phyloP scores from a whole-genome alignment of 2,113 vertebrate genomes.

The Ammodytes dubius region DNA sequence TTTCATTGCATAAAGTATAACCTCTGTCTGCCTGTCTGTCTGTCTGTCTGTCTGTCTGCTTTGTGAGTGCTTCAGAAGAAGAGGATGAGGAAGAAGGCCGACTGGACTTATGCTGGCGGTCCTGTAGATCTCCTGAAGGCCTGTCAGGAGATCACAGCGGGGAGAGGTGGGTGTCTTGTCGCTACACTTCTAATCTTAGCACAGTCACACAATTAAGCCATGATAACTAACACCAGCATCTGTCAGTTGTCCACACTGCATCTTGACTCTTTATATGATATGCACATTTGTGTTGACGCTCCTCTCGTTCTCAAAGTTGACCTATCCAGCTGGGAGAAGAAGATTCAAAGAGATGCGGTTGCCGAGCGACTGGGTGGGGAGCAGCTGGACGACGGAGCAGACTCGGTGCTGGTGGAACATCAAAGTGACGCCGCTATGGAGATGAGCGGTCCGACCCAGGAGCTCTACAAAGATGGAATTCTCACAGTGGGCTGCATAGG shows the following conservation, averaged over 20 bases:
- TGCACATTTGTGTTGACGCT: not conserved
- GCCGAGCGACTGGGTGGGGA: slow-evolving; percentile 83
- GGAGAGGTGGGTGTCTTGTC: slow-evolving; percentile 83
- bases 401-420: slow-evolving; percentile 86
- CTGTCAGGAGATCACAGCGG: slow-evolving; percentile 90
- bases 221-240: not conserved
- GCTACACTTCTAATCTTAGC: not conserved
- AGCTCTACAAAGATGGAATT: slow-evolving; percentile 92
- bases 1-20: slow-evolving; percentile 16
- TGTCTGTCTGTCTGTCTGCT: not conserved
- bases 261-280: not conserved
- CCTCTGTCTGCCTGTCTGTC: not conserved
- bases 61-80: slow-evolving; percentile 90
- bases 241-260: not conserved
- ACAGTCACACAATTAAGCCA: not conserved
- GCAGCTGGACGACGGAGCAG: slow-evolving; percentile 79
- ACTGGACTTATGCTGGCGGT: slow-evolving; percentile 88
- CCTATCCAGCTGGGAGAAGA: slow-evolving; percentile 92
- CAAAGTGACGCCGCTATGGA: slow-evolving; percentile 88
- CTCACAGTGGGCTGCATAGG: slow-evolving; percentile 93
- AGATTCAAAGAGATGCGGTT: slow-evolving; percentile 89
- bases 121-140: slow-evolving; percentile 89
- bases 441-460: slow-evolving; percentile 80
- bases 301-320: slow-evolving; percentile 84
- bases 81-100: slow-evolving; percentile 85